A percentile compares a stretch with the other conserved stretches of the same genome.
Evolutionary conservation across 2,888 invertebrate genomes (phyloP).

Genomic region (Platypus cylindrus): DNA sequence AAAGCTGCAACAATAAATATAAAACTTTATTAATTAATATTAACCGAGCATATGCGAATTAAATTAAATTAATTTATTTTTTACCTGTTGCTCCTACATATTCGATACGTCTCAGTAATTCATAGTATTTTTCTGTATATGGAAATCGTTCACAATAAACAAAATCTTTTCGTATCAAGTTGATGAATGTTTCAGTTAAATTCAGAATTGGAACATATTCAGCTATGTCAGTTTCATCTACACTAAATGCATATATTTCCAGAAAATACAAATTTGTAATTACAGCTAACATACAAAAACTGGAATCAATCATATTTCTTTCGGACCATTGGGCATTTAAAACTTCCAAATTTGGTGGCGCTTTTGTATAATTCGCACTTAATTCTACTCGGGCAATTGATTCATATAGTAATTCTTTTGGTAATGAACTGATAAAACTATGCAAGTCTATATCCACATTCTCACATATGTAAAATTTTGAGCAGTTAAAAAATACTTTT

Average conservation of each 20-base stretch:
- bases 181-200: conserved; percentile 23
- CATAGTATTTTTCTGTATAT: conserved; percentile 17
- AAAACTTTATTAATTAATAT: too few relatives aligned
- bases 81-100: conserved; percentile 24
- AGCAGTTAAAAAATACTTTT: conserved; percentile 21
- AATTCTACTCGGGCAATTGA: conserved; percentile 22
- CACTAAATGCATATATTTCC: conserved; percentile 24
- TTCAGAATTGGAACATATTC: conserved; percentile 23
- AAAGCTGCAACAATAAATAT: conserved; percentile 25
- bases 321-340: conserved; percentile 28
- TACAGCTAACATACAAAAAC: conserved; percentile 17
- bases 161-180: conserved; percentile 22
- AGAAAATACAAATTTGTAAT: conserved; percentile 26
- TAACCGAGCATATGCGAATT: background rate
- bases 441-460: conserved; percentile 24
- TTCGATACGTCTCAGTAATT: conserved; percentile 24
- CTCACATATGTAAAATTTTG: conserved; percentile 19
- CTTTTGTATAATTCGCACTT: conserved; percentile 20
- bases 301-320: conserved; percentile 19
- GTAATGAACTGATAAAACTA: conserved; percentile 20
- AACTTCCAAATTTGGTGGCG: conserved; percentile 18
- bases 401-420: conserved; percentile 24
- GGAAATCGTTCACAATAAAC: conserved; percentile 15
- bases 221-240: conserved; percentile 21
- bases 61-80: conserved; percentile 1